Evolutionary conservation across 2,113 vertebrate genomes (phyloP).

Genomic region (Orycteropus afer): DNA sequence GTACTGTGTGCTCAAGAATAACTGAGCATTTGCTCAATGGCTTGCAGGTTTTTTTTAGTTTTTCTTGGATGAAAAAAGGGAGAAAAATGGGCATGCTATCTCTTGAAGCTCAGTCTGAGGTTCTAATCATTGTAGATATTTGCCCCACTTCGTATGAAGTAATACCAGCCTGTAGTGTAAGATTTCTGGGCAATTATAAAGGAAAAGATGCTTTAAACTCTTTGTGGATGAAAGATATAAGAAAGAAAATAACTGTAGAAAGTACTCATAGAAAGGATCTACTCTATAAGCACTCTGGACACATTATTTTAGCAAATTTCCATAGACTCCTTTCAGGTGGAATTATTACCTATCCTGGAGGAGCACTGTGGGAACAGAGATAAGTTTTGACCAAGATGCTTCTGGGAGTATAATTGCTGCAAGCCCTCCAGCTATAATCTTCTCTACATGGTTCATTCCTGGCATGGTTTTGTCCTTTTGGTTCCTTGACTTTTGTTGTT

Average conservation of each 20-base stretch:
- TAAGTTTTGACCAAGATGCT: neutral
- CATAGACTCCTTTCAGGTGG: neutral
- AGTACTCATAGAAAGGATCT: neutral
- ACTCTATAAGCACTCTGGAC: neutral
- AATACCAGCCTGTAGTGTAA: neutral
- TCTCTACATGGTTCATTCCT: neutral
- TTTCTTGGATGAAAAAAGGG: neutral
- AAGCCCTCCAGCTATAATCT: neutral
- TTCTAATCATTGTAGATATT: neutral
- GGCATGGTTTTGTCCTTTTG: rapidly evolving
- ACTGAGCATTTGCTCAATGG: neutral
- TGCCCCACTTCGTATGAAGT: neutral
- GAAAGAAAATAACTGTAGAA: neutral
- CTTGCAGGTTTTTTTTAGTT: neutral
- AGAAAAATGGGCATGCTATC: neutral
- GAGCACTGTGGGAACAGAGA: neutral
- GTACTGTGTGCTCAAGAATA: neutral
- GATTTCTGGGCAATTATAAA: neutral
- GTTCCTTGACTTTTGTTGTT: neutral
- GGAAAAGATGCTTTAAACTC: neutral
- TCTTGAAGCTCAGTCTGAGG: neutral
- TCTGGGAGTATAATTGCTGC: rapidly evolving
- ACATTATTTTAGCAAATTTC: neutral
- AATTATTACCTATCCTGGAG: neutral
- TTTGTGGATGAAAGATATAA: neutral